A percentile compares a stretch with the other conserved stretches of the same genome.
phyloP scores from a whole-genome alignment of 2,888 invertebrate genomes.

The Perithous albicinctus region DNA sequence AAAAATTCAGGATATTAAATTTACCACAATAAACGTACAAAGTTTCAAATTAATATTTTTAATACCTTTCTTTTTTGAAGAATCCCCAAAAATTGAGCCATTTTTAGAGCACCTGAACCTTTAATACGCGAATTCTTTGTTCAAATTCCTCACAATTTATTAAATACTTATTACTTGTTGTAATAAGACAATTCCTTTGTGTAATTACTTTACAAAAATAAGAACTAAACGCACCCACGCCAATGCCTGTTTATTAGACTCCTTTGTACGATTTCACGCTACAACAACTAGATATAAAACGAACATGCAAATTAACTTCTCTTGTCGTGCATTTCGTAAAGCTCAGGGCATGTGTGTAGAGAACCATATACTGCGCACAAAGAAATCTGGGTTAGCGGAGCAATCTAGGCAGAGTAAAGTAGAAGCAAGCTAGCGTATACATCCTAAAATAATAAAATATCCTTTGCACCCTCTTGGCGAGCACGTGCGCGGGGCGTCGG shows the following conservation, averaged over 20 bases:
- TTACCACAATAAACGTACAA: no score
- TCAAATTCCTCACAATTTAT: no score
- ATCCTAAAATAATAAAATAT: slow-evolving; percentile 63
- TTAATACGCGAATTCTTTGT: not conserved
- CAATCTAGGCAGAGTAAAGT: slow-evolving; percentile 37
- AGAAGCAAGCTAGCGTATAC: slow-evolving; percentile 9
- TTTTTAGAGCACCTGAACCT: no score
- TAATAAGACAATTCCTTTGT: not conserved
- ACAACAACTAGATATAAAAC: not conserved
- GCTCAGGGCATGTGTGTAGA: not conserved
- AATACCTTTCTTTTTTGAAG: no score
- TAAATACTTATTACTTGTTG: no score
- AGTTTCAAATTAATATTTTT: no score
- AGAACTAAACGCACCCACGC: not conserved
- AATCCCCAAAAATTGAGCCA: no score
- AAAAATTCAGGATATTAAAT: no score
- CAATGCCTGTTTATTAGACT: not conserved
- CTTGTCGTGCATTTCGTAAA: slow-evolving; percentile 8
- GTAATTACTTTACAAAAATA: not conserved
- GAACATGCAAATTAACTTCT: not conserved
- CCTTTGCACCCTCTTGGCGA: slow-evolving; percentile 53
- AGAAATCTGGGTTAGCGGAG: slow-evolving; percentile 57
- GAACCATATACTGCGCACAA: not conserved
- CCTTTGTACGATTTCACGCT: not conserved
- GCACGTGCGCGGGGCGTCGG: slow-evolving; percentile 5